Conservation (phyloP, 1,140 invertebrate genomes). For the Platyscapa corneri region DNA sequence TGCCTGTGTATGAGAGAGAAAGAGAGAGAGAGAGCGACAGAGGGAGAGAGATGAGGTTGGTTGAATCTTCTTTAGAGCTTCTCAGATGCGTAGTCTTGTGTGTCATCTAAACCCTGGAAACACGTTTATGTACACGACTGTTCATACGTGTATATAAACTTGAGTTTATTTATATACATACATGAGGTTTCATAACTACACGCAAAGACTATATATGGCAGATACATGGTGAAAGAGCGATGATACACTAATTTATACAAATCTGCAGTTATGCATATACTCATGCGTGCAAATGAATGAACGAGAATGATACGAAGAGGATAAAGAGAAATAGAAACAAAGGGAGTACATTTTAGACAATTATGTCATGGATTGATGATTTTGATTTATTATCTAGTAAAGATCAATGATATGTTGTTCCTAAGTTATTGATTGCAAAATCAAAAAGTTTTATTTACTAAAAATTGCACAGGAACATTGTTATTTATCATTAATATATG, state of each 20-base stretch:
- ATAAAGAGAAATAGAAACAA: not conserved
- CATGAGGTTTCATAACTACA: not conserved
- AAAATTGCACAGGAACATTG: no score
- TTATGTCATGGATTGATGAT: not conserved
- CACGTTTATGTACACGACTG: not conserved
- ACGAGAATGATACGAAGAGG: no score
- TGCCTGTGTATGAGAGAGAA: no score
- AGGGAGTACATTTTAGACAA: not conserved
- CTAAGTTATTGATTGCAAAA: not conserved
- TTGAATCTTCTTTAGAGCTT: not conserved
- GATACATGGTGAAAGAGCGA: no score
- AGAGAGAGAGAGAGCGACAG: not conserved
- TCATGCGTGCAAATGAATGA: no score
- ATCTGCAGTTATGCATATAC: no score
- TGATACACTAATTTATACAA: no score
- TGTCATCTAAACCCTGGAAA: not conserved
- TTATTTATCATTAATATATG: no score
- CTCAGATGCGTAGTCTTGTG: constrained; percentile 1
- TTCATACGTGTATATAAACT: not conserved
- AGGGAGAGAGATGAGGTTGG: not conserved
- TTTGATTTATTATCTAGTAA: not conserved
- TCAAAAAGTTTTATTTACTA: no score
- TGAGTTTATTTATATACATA: not conserved
- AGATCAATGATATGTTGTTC: not conserved
- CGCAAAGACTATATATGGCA: not conserved